Base-by-base conservation (phyloP, 2,797 vertebrate genomes). In the Halcyon chelicuti region DNA sequence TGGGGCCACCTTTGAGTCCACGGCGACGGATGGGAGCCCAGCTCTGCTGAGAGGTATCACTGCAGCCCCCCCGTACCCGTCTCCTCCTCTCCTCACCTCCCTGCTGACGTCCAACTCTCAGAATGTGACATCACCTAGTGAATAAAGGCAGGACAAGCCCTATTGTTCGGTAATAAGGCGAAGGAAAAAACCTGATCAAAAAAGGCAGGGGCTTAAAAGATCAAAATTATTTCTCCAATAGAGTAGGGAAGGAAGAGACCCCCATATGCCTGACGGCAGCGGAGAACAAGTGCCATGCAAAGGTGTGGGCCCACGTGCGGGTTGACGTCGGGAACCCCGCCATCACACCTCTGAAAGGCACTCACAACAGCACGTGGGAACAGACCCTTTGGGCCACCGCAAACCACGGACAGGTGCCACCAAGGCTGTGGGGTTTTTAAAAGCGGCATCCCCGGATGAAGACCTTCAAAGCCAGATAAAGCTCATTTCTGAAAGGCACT, bases 241-340 rank as follows among this genome's bases (percentile, higher is more conserved):
- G 89, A 91, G 96, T 26, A 65, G 94, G 90, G 84, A 7, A 18
- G 25, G 19, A 31, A 3, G 31, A 46, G 46, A 51, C 49, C 91
- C 90, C 86, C 74, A 21, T 71, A 18, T 54, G 90, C 72, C 97
- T 96, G 91, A 94, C 95, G 67, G 75, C 93, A 15, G 63, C 23
- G 1, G 91, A 88, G 97, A 94, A 90, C 88, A 86, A 86, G 94
- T 66, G 26, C 76, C 54, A 95, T 37, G 94, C 95, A 40, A 60
- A 93, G 47, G 79, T 55, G 94, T 83, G 93, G 93, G 94, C 91
- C 40, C 3, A 2, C 28, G 89, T 54, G 92, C 90, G 8, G 77
- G 93, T 76, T 97, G 97, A 86, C 78, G 94, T 55, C 92, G 80
- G 95, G 90, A 97, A 93, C 68, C 85, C 95, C 95, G 40, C 96